Base-by-base conservation (phyloP, 2,113 vertebrate genomes). In the Thunnus maccoyii region DNA sequence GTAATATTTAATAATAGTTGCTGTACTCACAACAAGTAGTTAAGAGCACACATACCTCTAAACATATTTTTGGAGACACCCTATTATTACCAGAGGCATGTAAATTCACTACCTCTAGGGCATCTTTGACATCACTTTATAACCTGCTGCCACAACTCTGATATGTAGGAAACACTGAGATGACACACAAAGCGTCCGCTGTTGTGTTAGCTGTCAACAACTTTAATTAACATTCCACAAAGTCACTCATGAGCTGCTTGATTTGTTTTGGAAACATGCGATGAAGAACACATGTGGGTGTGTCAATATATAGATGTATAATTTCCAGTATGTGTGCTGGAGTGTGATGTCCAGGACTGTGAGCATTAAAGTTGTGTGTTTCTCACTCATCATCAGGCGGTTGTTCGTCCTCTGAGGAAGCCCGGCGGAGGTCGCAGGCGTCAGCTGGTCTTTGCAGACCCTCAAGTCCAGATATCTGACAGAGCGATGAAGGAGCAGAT, bases 381-480 rank as follows among this genome's bases (percentile, higher is more conserved):
- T 75, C 44, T 66, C 68, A 5, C 32, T 56, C 50, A 52, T 25
- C 73, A 0, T 55, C 80, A 90, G 88, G 50, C 41, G 51, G 46
- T 5, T 0, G 58, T 32, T 51, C 48, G 32, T 78, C 86, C 82
- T 32, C n/a, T 55, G 0, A 89, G 52, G 60, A 87, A 65, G 70
- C 76, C n/a, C 0, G 5, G 47, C 3, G 63, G 72, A 57, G 12
- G 68, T 18, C 91, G 86, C 11, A 84, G 93, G 41, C 92, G 94
- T 69, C 94, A 88, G 72, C 87, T 95, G 70, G 71, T 93, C 15
- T 96, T 96, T 55, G 89, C 92, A n/a, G 96, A 96, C 74, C 83
- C 86, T 15, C 82, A 94, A 77, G 94, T 94, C 62, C 96, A 97
- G 92, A 95, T 97, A 25, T 90, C 93, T 27, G 76, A 92, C 36